Percentiles rank a stretch among this genome's conserved stretches.
These are phyloP conservation scores for Drosophila tropicalis DNA, from an alignment of 1,140 invertebrate genomes.

Conservation along the genomic window DNA sequence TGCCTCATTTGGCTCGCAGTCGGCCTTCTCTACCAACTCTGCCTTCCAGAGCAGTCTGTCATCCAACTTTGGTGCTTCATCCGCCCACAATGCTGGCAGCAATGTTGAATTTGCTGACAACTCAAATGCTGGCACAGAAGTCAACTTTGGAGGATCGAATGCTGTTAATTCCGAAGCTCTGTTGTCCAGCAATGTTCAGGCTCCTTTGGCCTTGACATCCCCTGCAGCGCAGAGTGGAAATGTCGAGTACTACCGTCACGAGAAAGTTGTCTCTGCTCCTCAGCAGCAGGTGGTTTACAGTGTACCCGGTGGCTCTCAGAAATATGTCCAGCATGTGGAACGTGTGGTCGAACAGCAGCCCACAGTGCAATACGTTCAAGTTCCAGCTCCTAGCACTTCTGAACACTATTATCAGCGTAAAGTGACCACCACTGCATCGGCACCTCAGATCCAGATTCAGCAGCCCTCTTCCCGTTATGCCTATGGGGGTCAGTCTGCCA, in stretches of 20 bases:
- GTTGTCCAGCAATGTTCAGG: constrained; percentile 33
- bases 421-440: constrained; percentile 57
- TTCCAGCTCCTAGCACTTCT: constrained; percentile 56
- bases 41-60: constrained; percentile 58
- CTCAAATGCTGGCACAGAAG: constrained; percentile 60
- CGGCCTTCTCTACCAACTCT: constrained; percentile 54
- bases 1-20: constrained; percentile 52
- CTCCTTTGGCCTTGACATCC: constrained; percentile 16
- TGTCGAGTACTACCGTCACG: constrained; percentile 62
- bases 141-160: constrained; percentile 55
- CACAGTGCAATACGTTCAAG: constrained; percentile 40
- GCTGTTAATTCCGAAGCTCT: constrained; percentile 37
- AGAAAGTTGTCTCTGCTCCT: constrained; percentile 39
- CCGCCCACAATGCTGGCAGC: constrained; percentile 55
- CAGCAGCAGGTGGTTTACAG: constrained; percentile 51
- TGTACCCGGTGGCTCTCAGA: constrained; percentile 59
- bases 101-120: constrained; percentile 64
- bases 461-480: constrained; percentile 40
- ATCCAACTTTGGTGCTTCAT: constrained; percentile 58
- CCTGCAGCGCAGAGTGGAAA: constrained; percentile 43
- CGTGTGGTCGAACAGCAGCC: constrained; percentile 57
- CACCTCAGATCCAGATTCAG: constrained; percentile 51
- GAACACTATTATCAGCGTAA: constrained; percentile 67
- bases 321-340: constrained; percentile 69
- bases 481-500: constrained; percentile 35